phyloP scores from a whole-genome alignment of 2,113 vertebrate genomes.

The Ceyx margarethae region DNA sequence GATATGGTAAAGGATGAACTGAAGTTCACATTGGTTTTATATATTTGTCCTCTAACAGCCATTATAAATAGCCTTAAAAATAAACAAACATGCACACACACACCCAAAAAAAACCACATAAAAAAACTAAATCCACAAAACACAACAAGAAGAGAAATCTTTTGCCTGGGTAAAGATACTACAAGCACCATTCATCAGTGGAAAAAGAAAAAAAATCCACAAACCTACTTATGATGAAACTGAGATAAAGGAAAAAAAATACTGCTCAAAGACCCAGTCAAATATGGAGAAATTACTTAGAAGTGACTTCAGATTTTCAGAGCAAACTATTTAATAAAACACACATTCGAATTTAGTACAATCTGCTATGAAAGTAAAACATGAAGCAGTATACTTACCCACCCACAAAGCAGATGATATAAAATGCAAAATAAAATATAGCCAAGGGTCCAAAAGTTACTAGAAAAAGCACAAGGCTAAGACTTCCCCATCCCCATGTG shows the following conservation, averaged over 20 bases:
- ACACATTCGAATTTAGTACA: neutral
- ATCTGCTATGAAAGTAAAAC: neutral
- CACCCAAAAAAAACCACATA: no score
- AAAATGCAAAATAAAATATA: constrained; percentile 98
- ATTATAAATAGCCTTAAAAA: neutral
- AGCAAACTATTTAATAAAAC: neutral
- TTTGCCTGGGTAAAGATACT: neutral
- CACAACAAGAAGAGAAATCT: neutral
- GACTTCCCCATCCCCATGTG: constrained; percentile 98
- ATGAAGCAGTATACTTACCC: constrained; percentile 83
- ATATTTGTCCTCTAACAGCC: neutral
- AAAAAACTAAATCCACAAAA: no score
- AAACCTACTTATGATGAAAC: neutral
- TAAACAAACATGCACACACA: no score
- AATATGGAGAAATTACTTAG: neutral
- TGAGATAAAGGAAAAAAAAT: neutral
- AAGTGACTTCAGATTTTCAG: neutral
- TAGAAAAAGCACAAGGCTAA: constrained; percentile 93
- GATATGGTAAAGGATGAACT: neutral
- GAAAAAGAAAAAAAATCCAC: neutral
- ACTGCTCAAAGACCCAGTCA: neutral
- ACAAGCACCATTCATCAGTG: neutral
- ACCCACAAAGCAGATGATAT: constrained; percentile 96
- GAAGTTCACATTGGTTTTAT: neutral
- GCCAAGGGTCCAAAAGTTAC: constrained; percentile 97